Evolutionary conservation across 2,888 invertebrate genomes (phyloP).

Genomic region (Dorcus hopei): DNA sequence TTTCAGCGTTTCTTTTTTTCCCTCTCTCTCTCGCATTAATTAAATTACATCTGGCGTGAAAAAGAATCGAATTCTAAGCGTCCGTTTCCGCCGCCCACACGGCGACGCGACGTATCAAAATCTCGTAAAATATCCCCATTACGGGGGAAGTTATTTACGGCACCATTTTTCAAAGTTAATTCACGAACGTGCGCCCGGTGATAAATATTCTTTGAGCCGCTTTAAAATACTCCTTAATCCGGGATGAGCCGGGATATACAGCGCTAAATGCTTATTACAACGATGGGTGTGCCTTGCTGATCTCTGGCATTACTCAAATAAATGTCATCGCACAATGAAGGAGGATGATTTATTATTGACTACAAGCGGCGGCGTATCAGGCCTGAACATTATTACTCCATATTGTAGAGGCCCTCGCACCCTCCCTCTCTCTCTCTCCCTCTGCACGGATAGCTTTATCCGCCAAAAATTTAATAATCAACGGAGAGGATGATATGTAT

Average conservation of each 20-base stretch:
- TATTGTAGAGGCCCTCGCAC: too few relatives aligned
- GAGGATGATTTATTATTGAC: constrained; percentile 39
- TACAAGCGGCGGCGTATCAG: constrained; percentile 14
- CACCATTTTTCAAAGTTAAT: background rate
- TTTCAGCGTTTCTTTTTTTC: too few relatives aligned
- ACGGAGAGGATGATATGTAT: too few relatives aligned
- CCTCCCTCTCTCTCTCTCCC: too few relatives aligned
- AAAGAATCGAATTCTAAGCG: too few relatives aligned
- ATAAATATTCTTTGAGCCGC: background rate
- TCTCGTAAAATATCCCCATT: background rate
- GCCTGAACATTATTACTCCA: background rate
- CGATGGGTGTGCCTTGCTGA: constrained; percentile 13
- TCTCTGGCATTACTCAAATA: constrained; percentile 41
- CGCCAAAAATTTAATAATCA: too few relatives aligned
- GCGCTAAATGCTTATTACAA: constrained; percentile 11
- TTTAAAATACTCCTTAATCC: constrained; percentile 7
- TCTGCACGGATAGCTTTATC: too few relatives aligned
- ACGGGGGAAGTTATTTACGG: background rate
- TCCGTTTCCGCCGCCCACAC: too few relatives aligned
- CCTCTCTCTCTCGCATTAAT: too few relatives aligned
- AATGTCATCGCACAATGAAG: constrained; percentile 44
- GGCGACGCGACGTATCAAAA: too few relatives aligned
- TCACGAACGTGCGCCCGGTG: background rate
- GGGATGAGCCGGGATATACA: constrained; percentile 12
- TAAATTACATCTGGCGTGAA: too few relatives aligned